These are phyloP conservation scores for Emydura subglobosa DNA, from an alignment of 2,113 vertebrate species.

Conservation along the genomic window DNA sequence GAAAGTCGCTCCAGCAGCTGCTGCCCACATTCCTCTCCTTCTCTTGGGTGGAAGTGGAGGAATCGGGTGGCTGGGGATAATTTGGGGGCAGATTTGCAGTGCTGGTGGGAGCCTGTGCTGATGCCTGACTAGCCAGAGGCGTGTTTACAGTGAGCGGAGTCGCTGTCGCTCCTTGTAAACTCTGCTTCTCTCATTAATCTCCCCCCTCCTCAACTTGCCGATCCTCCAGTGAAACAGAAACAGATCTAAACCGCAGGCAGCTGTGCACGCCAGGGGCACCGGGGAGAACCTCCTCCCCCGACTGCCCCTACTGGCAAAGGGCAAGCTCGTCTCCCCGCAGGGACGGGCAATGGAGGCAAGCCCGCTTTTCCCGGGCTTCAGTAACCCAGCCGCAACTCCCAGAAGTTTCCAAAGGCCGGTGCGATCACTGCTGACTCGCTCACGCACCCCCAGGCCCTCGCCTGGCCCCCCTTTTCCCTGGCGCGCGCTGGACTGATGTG, in stretches of 20 bases:
- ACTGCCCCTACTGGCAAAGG: background rate
- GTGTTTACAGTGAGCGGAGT: background rate
- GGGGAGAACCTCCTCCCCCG: background rate
- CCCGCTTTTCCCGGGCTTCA: background rate
- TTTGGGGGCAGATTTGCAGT: background rate
- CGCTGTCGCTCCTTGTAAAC: background rate
- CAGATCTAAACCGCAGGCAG: background rate
- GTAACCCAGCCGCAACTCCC: constrained; percentile 59
- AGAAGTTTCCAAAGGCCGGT: constrained; percentile 73
- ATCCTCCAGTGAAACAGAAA: background rate
- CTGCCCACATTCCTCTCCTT: background rate
- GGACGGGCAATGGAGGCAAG: background rate
- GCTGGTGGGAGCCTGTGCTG: background rate
- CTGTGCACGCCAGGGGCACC: background rate
- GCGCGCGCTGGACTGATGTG: no score
- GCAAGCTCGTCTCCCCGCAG: background rate
- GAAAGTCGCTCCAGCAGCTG: background rate
- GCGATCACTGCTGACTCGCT: background rate
- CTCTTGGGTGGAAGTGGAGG: background rate
- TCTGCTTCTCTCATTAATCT: background rate
- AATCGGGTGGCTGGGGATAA: background rate
- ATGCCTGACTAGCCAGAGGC: background rate
- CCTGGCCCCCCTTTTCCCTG: background rate
- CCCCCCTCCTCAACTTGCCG: background rate
- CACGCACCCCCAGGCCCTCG: background rate